Base-by-base conservation (phyloP, 2,888 invertebrate species). In the Drosophila longiperda region DNA sequence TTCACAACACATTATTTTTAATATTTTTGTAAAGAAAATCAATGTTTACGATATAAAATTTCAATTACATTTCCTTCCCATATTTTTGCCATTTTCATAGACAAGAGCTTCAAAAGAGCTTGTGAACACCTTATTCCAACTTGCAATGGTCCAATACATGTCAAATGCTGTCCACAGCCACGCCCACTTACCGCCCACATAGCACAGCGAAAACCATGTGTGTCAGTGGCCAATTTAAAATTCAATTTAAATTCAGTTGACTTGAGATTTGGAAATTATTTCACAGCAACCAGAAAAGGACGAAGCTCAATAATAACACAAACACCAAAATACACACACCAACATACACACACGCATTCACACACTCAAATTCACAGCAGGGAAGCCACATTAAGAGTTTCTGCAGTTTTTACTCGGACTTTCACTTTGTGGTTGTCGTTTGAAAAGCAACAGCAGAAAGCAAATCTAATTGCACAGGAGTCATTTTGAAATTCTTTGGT, bases 171-270 rank as follows among this genome's bases (percentile, higher is more conserved):
- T 32, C 70, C 54, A 50, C 54, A 59, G 59, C 49, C 77, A 83
- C 85, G 83, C 86, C 86, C 86, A 59, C 8, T 59, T 66, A 49
- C 34, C 65, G 34, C 67, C 40, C n/a, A 38, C 34, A 0, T 29
- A 9, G 38, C 49, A 23, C 49, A 15, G 9, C 52, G 66, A 20
- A 40, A 34, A 11, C 7, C 40, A 67, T 67, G 58, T 66, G 70
- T 66, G 68, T 66, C 70, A 59, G 49, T 73, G 82, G 88, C 83
- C 85, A 85, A 85, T 85, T 85, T 74, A 80, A 83, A 88, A 85
- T 83, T 85, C 85, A 85, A 85, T 85, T 88, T 85, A 75, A 88
- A 82, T 83, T 82, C 86, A 74, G 88, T 85, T 88, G 85, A 81
- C 69, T 85, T 86, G 86, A 79, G 77, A 74, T 82, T 78, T 69